Percentiles rank a stretch among this genome's conserved stretches.
These are phyloP conservation scores for Cynaeus angustus DNA, from an alignment of 2,888 invertebrate species.

Conservation along the genomic window DNA sequence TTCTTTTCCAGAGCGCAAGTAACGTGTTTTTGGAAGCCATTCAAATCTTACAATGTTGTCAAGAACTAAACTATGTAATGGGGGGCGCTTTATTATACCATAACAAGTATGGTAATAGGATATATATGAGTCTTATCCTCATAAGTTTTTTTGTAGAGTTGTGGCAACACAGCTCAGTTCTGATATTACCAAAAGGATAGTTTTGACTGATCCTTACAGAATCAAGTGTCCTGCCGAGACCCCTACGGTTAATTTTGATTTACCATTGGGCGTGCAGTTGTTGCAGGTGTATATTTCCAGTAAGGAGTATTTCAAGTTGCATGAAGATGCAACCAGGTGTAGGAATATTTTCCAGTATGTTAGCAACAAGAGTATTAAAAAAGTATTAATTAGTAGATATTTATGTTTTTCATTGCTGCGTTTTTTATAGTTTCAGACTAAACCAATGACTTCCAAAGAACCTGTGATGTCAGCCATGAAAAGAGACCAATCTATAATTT, in stretches of 20 bases:
- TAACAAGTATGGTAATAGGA: constrained; percentile 80
- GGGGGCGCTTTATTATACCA: constrained; percentile 92
- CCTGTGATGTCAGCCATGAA: constrained; percentile 78
- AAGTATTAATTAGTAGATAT: constrained; percentile 52
- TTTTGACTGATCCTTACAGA: constrained; percentile 88
- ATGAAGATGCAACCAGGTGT: constrained; percentile 70
- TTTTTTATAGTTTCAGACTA: constrained; percentile 30
- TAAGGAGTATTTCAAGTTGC: constrained; percentile 76
- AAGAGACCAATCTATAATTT: constrained; percentile 85
- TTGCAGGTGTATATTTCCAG: constrained; percentile 83
- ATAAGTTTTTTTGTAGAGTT: constrained; percentile 75
- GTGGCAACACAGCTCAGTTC: constrained; percentile 86
- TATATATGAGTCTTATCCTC: not conserved
- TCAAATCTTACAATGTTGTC: constrained; percentile 89
- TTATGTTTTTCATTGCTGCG: not conserved
- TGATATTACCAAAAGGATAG: constrained; percentile 84
- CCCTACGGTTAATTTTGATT: constrained; percentile 78
- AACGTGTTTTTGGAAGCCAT: constrained; percentile 91
- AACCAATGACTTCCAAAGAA: constrained; percentile 37
- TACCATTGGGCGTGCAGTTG: constrained; percentile 88
- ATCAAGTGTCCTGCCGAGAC: constrained; percentile 88
- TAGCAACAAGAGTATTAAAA: constrained; percentile 59
- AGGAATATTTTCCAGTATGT: constrained; percentile 68
- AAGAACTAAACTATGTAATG: constrained; percentile 84
- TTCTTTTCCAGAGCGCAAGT: constrained; percentile 82